These are phyloP conservation scores for Emys orbicularis DNA, from an alignment of 2,797 vertebrate genomes.

Conservation along the genomic window DNA sequence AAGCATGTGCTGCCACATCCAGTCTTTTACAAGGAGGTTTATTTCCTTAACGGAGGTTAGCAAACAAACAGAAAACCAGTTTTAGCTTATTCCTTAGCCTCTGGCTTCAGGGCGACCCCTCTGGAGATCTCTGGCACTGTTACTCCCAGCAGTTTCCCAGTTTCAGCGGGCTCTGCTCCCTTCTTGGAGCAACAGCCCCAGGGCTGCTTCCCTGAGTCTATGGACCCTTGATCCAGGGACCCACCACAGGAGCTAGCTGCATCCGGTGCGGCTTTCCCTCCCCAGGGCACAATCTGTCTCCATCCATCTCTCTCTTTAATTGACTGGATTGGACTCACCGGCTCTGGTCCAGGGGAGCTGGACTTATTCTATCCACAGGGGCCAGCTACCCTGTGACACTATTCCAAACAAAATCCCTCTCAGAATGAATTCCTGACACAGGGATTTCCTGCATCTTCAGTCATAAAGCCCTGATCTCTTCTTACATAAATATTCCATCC, in stretches of 20 bases:
- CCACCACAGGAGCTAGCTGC: neutral
- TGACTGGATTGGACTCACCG: neutral
- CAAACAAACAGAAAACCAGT: neutral
- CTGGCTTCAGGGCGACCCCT: neutral
- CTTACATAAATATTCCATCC: neutral
- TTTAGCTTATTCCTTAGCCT: neutral
- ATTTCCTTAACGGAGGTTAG: neutral
- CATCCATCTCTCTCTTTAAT: neutral
- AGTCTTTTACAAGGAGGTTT: neutral
- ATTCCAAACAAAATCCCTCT: neutral
- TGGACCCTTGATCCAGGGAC: too few relatives aligned
- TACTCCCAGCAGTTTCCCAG: neutral
- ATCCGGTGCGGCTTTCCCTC: neutral
- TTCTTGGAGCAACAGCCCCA: neutral
- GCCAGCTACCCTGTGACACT: neutral
- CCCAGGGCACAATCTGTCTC: neutral
- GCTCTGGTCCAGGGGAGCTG: neutral
- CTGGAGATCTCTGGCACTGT: neutral
- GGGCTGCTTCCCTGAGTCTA: too few relatives aligned
- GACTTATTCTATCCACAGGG: neutral
- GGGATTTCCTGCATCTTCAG: neutral
- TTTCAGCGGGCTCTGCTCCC: too few relatives aligned
- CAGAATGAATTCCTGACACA: neutral
- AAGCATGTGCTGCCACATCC: neutral
- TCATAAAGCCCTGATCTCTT: neutral